Percentiles rank a stretch among this genome's conserved stretches.
phyloP scores from a whole-genome alignment of 2,888 invertebrate species.

The Drosophila paracracens region DNA sequence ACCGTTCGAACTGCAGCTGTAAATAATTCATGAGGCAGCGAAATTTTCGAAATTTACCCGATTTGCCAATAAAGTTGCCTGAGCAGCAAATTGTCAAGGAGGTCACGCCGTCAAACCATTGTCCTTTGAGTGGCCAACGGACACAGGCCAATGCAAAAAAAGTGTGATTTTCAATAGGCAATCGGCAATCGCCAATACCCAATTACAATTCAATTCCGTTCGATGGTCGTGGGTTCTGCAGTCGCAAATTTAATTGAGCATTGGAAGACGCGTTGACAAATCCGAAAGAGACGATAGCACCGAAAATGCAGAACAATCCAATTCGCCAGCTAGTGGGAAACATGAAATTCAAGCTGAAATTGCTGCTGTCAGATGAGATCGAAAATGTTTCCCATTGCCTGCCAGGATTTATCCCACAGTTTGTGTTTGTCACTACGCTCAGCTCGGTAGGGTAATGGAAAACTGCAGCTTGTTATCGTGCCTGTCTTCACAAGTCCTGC shows the following conservation, averaged over 20 bases:
- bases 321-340: conserved; percentile 23
- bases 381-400: conserved; percentile 34
- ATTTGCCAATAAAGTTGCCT: conserved; percentile 29
- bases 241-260: conserved; percentile 82
- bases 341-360: conserved; percentile 57
- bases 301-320: conserved; percentile 50
- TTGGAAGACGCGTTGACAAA: conserved; percentile 77
- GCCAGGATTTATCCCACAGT: conserved; percentile 67
- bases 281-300: conserved; percentile 38
- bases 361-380: conserved; percentile 61
- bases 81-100: conserved; percentile 37
- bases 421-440: conserved; percentile 73
- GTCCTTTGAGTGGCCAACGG: conserved; percentile 20
- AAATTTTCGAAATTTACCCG: conserved; percentile 15
- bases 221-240: not conserved
- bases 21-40: conserved; percentile 56
- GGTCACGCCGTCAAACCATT: conserved; percentile 6
- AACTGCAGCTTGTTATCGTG: conserved; percentile 72
- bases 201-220: conserved; percentile 79
- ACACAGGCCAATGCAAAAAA: conserved; percentile 61
- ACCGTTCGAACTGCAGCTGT: conserved; percentile 23
- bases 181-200: conserved; percentile 36
- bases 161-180: conserved; percentile 13
- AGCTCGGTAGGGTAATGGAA: not conserved
- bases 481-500: conserved; percentile 52